Evolutionary conservation across 2,797 vertebrate genomes (phyloP).

Genomic region (Limosa lapponica): DNA sequence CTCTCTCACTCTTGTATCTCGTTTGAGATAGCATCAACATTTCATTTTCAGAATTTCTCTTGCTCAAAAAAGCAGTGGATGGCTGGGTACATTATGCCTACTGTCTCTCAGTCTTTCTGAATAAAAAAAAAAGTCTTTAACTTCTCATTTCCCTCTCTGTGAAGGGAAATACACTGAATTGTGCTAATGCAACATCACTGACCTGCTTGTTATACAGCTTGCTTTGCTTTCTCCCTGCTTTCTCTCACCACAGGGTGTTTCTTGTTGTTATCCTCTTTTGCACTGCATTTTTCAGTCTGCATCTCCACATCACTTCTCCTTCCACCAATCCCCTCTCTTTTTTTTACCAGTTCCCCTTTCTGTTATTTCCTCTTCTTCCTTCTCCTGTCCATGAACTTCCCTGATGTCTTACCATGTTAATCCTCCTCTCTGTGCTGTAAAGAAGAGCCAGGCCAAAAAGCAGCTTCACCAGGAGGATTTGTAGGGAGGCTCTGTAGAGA

Average conservation of each 20-base stretch:
- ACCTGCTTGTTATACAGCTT: neutral
- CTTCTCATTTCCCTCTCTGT: neutral
- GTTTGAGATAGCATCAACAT: neutral
- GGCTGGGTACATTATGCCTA: neutral
- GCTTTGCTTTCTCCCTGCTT: neutral
- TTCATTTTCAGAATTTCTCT: neutral
- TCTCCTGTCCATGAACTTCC: neutral
- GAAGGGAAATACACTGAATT: neutral
- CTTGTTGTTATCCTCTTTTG: neutral
- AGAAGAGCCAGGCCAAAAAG: neutral
- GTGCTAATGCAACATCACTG: neutral
- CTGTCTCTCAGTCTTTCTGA: neutral
- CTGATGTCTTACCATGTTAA: neutral
- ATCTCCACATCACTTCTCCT: neutral
- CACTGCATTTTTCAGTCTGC: neutral
- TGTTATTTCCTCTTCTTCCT: neutral
- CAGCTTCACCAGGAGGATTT: neutral
- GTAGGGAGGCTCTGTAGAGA: neutral
- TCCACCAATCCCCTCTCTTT: neutral
- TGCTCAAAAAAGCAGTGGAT: neutral
- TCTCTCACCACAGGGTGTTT: neutral
- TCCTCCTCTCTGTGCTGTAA: neutral
- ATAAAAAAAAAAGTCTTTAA: neutral
- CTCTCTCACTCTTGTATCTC: neutral
- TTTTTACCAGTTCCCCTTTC: neutral